Evolutionary conservation across 1,140 invertebrate species (phyloP).

Genomic region (Brachionus rotundiformis): DNA sequence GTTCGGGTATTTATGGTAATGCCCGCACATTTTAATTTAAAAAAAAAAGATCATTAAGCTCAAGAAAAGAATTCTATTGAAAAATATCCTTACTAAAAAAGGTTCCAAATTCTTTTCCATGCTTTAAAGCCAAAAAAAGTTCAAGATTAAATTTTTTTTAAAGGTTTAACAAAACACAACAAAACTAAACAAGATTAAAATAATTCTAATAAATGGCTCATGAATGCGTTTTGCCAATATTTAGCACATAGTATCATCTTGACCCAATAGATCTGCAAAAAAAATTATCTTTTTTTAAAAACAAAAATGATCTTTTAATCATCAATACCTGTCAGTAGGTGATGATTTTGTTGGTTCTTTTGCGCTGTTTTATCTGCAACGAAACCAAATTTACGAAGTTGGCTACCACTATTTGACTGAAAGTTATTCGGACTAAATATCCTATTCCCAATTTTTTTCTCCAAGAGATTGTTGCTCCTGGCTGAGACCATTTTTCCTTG

Average conservation of each 20-base stretch:
- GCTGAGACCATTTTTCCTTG: background rate
- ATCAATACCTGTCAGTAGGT: conserved; percentile 13
- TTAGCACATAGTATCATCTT: conserved; percentile 50
- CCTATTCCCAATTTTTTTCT: conserved; percentile 1
- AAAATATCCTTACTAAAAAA: background rate
- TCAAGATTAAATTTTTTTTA: conserved; percentile 3
- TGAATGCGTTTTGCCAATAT: background rate
- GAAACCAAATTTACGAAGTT: background rate
- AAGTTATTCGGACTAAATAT: background rate
- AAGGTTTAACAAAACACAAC: conserved; percentile 46
- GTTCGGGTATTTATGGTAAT: background rate
- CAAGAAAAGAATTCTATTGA: background rate
- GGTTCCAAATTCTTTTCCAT: conserved; percentile 8
- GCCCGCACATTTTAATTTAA: background rate
- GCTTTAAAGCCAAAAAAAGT: background rate
- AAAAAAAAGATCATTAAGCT: background rate
- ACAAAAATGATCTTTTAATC: background rate
- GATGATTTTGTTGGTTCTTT: conserved; percentile 25
- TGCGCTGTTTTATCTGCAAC: background rate
- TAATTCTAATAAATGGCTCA: background rate
- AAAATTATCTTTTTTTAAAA: background rate
- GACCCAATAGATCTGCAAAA: conserved; percentile 30
- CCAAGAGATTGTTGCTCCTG: background rate
- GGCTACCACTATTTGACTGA: background rate
- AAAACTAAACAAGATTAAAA: conserved; percentile 27